Conservation (phyloP, 2,797 vertebrate species). For the Coendou prehensilis region DNA sequence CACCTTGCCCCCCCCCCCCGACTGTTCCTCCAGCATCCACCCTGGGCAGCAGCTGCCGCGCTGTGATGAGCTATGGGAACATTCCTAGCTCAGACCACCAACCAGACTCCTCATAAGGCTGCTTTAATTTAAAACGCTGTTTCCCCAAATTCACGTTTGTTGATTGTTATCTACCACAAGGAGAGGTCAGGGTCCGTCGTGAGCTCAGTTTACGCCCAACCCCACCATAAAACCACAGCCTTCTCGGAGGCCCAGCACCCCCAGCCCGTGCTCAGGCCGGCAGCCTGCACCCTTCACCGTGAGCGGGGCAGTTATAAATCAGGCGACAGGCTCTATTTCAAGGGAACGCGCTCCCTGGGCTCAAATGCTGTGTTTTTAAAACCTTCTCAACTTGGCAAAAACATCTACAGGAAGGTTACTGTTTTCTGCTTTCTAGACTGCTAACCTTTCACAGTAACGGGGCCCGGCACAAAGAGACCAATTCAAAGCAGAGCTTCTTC, state of each 20-base stretch:
- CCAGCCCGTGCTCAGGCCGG: not conserved
- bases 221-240: not conserved
- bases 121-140: not conserved
- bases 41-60: not conserved
- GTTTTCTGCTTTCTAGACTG: not conserved
- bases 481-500: not conserved
- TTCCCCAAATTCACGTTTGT: not conserved
- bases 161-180: not conserved
- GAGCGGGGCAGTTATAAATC: not conserved
- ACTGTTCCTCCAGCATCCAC: not conserved
- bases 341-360: constrained; percentile 8
- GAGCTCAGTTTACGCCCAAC: not conserved
- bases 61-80: not conserved
- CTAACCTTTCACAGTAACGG: not conserved
- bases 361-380: constrained; percentile 36
- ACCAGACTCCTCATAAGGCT: not conserved
- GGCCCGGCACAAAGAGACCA: constrained; percentile 31
- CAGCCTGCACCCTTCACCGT: not conserved
- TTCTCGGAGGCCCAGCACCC: no score
- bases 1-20: not conserved
- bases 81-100: not conserved
- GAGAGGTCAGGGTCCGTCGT: not conserved
- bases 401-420: not conserved
- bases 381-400: constrained; percentile 29
- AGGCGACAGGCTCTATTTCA: not conserved